phyloP scores from a whole-genome alignment of 1,140 invertebrate genomes.

The Brachionus koreanus region DNA sequence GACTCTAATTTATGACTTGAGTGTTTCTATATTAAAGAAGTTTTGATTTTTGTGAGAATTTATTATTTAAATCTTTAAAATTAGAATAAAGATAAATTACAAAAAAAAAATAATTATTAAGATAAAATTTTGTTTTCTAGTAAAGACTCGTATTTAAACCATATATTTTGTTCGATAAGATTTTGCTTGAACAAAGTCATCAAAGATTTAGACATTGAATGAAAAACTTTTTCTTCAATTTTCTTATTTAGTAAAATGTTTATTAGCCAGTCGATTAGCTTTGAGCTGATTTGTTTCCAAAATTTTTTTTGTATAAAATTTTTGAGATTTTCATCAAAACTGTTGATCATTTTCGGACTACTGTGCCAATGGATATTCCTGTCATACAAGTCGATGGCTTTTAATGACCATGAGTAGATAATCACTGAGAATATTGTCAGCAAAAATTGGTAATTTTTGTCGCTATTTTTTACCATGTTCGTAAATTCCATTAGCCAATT shows the following conservation, averaged over 20 bases:
- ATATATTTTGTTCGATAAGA: not conserved
- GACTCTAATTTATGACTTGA: not conserved
- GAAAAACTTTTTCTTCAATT: not conserved
- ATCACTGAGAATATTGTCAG: not conserved
- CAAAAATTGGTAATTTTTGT: not conserved
- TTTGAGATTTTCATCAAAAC: not conserved
- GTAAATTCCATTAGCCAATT: conserved; percentile 22
- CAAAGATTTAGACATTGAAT: not conserved
- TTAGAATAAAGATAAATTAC: not conserved
- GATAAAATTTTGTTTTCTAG: conserved; percentile 1
- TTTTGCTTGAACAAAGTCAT: not conserved
- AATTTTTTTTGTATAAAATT: not conserved
- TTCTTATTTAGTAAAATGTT: not conserved
- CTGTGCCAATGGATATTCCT: not conserved
- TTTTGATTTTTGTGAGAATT: not conserved
- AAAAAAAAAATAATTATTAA: not conserved
- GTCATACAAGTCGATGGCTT: conserved; percentile 1
- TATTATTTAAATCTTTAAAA: not conserved
- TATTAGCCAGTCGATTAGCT: not conserved
- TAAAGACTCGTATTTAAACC: conserved; percentile 23
- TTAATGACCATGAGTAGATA: not conserved
- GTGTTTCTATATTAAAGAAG: not conserved
- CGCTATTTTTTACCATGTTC: not conserved
- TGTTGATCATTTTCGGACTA: not conserved
- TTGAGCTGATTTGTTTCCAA: not conserved